phyloP scores from a whole-genome alignment of 2,797 vertebrate genomes.

The Sitta carolinensis region DNA sequence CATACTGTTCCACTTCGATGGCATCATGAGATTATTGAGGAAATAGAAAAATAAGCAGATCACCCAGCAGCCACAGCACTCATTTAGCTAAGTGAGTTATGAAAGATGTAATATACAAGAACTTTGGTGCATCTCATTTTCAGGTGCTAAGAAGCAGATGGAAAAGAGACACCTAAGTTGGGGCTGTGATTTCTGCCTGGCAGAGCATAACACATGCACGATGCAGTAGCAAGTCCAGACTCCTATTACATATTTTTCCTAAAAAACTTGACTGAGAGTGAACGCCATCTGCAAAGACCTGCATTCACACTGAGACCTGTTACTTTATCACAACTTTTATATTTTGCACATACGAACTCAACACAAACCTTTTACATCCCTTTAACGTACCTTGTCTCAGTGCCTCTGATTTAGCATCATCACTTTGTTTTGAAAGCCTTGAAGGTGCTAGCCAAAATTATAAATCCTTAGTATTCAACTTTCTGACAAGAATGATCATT shows the following conservation, averaged over 20 bases:
- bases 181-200: conserved; percentile 3
- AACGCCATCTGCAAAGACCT: background rate
- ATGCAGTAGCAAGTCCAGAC: background rate
- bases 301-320: background rate
- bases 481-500: background rate
- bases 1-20: background rate
- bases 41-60: background rate
- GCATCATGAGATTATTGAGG: background rate
- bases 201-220: background rate
- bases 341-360: background rate
- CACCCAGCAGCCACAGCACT: background rate
- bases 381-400: background rate
- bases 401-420: background rate
- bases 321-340: background rate
- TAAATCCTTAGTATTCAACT: background rate
- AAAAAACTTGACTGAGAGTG: background rate
- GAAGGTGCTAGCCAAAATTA: background rate
- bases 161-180: background rate
- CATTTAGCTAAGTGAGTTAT: background rate
- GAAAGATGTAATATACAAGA: background rate
- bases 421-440: background rate
- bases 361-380: background rate
- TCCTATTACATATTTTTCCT: background rate
- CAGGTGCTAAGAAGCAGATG: conserved; percentile 28
- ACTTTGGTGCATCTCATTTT: background rate